These are phyloP conservation scores for Centropyge bicolor DNA, from an alignment of 2,797 vertebrate species.

Conservation along the genomic window DNA sequence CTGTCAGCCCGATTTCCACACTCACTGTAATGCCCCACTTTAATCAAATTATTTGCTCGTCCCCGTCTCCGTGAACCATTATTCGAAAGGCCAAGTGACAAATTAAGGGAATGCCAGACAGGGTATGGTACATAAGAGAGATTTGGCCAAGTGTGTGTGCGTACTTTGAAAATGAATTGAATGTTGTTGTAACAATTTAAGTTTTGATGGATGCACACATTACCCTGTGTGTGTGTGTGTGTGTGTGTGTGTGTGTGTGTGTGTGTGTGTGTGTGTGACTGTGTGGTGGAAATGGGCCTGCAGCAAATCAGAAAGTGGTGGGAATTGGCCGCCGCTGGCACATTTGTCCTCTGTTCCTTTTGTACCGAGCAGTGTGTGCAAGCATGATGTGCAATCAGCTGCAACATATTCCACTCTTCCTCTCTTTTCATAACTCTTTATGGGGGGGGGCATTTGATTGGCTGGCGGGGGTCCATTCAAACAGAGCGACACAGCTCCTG, in stretches of 20 bases:
- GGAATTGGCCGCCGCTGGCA: background rate
- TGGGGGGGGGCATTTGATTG: background rate
- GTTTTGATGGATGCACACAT: constrained; percentile 38
- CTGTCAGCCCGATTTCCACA: constrained; percentile 70
- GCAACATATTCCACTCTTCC: background rate
- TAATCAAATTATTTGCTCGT: constrained; percentile 73
- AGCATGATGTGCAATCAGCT: constrained; percentile 5
- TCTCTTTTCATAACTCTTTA: background rate
- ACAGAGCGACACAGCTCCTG: background rate
- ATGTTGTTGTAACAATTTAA: constrained; percentile 12
- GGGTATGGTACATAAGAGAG: constrained; percentile 46
- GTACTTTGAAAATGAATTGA: constrained; percentile 48
- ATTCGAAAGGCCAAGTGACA: constrained; percentile 73
- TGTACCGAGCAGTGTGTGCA: constrained; percentile 16
- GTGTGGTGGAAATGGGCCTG: constrained; percentile 23
- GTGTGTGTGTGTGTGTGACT: constrained; percentile 25
- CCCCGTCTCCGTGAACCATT: constrained; percentile 48
- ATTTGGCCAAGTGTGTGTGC: constrained; percentile 36
- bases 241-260: constrained; percentile 23
- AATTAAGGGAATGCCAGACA: constrained; percentile 62
- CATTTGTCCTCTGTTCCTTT: constrained; percentile 32
- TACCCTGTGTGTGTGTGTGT: constrained; percentile 22
- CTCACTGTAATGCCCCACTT: constrained; percentile 58
- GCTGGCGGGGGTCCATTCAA: constrained; percentile 5
- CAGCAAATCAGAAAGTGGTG: constrained; percentile 10